Evolutionary conservation across 2,888 invertebrate species (phyloP).

Genomic region (Noctua fimbriata): DNA sequence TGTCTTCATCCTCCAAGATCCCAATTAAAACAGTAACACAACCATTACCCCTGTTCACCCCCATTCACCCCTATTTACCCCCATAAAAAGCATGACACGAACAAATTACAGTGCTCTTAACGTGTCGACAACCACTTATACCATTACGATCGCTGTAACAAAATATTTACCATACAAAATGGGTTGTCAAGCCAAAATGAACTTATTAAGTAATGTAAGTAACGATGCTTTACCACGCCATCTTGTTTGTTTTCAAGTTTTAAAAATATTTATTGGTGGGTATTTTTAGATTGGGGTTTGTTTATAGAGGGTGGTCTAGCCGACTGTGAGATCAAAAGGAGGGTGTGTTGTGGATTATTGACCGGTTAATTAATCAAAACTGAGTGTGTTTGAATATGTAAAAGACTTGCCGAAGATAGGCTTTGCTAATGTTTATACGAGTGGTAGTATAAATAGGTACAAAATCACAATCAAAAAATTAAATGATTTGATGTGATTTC

Average conservation of each 20-base stretch:
- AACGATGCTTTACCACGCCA: conserved; percentile 45
- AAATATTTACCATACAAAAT: conserved; percentile 60
- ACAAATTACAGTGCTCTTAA: conserved; percentile 60
- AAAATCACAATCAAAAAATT: no score
- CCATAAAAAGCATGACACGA: conserved; percentile 61
- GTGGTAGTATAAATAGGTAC: background rate
- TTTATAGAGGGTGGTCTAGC: background rate
- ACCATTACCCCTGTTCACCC: conserved; percentile 38
- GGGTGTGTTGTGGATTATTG: background rate
- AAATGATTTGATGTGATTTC: no score
- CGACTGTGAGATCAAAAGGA: conserved; percentile 40
- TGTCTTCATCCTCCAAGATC: conserved; percentile 29
- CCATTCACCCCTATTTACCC: conserved; percentile 46
- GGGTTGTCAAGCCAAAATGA: conserved; percentile 52
- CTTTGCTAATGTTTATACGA: background rate
- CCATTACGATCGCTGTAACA: conserved; percentile 37
- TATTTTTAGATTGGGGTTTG: conserved; percentile 43
- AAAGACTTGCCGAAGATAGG: background rate
- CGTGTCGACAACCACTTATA: conserved; percentile 62
- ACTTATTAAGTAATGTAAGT: conserved; percentile 48
- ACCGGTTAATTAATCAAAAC: background rate
- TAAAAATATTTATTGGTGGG: conserved; percentile 24
- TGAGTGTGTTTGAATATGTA: background rate
- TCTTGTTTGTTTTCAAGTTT: conserved; percentile 43
- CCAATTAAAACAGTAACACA: conserved; percentile 42